These are phyloP conservation scores for Odocoileus hemionus DNA, from an alignment of 2,113 vertebrate species.

Conservation along the genomic window DNA sequence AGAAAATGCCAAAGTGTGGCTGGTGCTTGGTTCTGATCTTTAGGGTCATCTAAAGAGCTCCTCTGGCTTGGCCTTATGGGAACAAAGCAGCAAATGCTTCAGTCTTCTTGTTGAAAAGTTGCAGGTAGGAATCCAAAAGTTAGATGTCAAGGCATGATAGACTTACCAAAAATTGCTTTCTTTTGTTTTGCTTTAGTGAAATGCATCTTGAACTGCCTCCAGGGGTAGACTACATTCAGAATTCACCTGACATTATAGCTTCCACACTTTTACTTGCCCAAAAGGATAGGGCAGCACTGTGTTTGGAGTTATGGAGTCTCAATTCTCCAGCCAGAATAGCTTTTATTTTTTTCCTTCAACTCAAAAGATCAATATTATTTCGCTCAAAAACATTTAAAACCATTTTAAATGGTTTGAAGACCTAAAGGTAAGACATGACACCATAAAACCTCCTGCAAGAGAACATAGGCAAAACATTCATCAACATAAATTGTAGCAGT, in stretches of 20 bases:
- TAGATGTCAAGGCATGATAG: neutral
- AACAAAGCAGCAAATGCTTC: neutral
- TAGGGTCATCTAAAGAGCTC: neutral
- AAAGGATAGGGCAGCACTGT: neutral
- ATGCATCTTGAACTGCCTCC: neutral
- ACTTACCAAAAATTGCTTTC: neutral
- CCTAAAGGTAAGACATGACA: neutral
- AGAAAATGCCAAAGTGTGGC: neutral
- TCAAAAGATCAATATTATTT: neutral
- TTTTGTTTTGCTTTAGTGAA: conserved; percentile 12
- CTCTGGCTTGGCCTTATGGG: neutral
- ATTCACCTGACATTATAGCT: neutral
- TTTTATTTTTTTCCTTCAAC: neutral
- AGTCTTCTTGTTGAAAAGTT: conserved; percentile 3
- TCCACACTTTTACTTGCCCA: neutral
- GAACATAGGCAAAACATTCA: neutral
- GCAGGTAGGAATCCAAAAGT: neutral
- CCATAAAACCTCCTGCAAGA: neutral
- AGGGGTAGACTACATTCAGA: neutral
- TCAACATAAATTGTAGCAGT: neutral
- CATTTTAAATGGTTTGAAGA: neutral
- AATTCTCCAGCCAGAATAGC: neutral
- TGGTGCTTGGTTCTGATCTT: neutral
- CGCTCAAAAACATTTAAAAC: conserved; percentile 2
- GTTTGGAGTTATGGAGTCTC: neutral